Conservation (phyloP, 2,797 vertebrate genomes). For the Hapalemur alaotrensis region DNA sequence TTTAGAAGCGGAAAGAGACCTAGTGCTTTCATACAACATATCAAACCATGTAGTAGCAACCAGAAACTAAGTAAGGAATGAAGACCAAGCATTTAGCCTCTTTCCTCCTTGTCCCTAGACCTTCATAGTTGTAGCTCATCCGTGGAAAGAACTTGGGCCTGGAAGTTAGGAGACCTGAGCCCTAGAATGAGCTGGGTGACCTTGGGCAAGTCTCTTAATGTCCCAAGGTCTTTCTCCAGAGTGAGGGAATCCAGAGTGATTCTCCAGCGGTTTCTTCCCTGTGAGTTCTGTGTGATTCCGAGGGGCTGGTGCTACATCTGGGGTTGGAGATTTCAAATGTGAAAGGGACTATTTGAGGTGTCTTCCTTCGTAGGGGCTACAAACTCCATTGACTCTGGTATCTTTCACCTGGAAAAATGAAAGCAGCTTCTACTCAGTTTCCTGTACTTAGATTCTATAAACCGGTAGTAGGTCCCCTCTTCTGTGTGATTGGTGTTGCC, state of each 20-base stretch:
- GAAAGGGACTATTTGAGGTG: background rate
- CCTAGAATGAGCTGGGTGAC: background rate
- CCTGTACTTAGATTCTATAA: background rate
- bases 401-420: conserved; percentile 1
- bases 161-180: background rate
- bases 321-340: background rate
- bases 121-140: background rate
- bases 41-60: background rate
- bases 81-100: background rate
- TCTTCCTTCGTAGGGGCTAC: background rate
- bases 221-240: background rate
- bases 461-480: background rate
- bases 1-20: background rate
- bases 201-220: background rate
- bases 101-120: background rate
- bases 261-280: background rate
- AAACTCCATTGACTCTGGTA: background rate
- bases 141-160: background rate
- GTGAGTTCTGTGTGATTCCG: background rate
- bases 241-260: background rate
- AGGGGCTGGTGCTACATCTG: background rate
- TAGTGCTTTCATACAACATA: background rate
- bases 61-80: background rate
- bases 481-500: background rate
- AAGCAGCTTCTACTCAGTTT: background rate